phyloP scores from a whole-genome alignment of 2,888 invertebrate species.

The Drosophila kanekoi region DNA sequence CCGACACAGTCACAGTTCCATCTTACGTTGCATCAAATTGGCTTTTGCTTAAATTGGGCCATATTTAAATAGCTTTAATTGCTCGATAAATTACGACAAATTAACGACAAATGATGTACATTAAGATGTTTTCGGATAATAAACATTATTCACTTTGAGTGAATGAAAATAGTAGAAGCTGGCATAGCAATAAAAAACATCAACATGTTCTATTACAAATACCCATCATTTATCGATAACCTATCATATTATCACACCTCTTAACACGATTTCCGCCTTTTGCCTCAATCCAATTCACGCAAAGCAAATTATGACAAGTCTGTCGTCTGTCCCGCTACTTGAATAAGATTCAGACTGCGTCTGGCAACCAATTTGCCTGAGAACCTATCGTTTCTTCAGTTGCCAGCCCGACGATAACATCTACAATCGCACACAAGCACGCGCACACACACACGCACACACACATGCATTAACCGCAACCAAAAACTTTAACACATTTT shows the following conservation, averaged over 20 bases:
- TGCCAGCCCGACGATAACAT: slow-evolving; percentile 10
- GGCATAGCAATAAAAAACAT: too few species aligned
- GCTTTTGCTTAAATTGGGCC: not conserved
- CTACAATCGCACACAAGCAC: slow-evolving; percentile 5
- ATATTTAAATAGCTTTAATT: not conserved
- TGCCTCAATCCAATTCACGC: slow-evolving; percentile 8
- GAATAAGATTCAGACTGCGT: slow-evolving; percentile 12
- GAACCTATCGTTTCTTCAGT: slow-evolving; percentile 20
- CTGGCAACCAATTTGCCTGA: slow-evolving; percentile 30
- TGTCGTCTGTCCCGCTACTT: slow-evolving; percentile 2
- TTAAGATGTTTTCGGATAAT: too few species aligned
- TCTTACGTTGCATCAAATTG: not conserved
- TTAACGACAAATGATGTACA: too few species aligned
- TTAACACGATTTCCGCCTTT: slow-evolving; percentile 1
- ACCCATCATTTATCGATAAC: slow-evolving; percentile 9
- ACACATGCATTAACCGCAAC: slow-evolving; percentile 17
- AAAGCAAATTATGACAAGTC: slow-evolving; percentile 12
- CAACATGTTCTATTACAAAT: not conserved
- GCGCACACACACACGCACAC: not conserved
- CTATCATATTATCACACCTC: slow-evolving; percentile 9
- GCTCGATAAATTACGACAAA: slow-evolving; percentile 5
- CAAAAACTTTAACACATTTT: slow-evolving; percentile 66
- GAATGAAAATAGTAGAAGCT: too few species aligned
- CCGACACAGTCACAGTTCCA: slow-evolving; percentile 3
- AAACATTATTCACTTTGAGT: too few species aligned